Evolutionary conservation across 2,113 vertebrate genomes (phyloP).

Genomic region (Microcebus jonahi): DNA sequence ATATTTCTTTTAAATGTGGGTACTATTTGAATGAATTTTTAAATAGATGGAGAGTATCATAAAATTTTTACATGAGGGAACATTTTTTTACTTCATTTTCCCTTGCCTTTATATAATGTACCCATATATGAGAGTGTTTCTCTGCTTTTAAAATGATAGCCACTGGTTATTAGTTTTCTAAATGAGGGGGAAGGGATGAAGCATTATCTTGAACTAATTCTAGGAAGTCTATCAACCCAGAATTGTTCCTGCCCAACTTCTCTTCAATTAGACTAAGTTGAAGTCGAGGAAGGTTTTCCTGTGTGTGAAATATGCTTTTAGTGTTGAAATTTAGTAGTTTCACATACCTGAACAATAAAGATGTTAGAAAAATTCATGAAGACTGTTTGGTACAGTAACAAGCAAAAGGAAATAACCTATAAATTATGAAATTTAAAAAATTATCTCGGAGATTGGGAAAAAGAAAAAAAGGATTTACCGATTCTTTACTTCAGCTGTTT

Average conservation of each 20-base stretch:
- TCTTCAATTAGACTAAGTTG: background rate
- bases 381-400: background rate
- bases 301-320: background rate
- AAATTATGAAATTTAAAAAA: constrained; percentile 25
- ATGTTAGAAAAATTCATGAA: background rate
- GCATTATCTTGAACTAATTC: background rate
- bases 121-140: background rate
- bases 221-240: background rate
- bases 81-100: constrained; percentile 44
- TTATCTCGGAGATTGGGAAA: background rate
- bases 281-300: background rate
- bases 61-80: background rate
- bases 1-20: background rate
- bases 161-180: background rate
- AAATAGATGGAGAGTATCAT: background rate
- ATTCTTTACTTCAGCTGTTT: background rate
- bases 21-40: constrained; percentile 28
- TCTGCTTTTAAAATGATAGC: constrained; percentile 1
- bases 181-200: background rate
- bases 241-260: background rate
- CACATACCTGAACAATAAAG: background rate
- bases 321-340: constrained; percentile 21
- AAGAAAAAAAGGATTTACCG: background rate
- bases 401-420: background rate
- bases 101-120: background rate